phyloP scores from a whole-genome alignment of 2,888 invertebrate genomes.

The Caenorhabditis sp. region DNA sequence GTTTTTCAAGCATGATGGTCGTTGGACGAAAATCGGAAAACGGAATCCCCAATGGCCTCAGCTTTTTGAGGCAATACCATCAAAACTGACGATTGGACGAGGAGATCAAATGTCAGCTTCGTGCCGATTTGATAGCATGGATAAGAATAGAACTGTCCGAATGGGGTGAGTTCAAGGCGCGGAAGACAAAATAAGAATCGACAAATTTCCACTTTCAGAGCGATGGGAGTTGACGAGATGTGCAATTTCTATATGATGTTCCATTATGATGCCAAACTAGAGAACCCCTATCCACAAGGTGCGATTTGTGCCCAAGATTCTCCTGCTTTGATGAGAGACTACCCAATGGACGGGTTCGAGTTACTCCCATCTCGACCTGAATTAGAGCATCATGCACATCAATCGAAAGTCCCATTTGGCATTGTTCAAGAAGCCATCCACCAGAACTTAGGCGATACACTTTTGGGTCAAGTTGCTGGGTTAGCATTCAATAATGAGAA shows the following conservation, averaged over 20 bases:
- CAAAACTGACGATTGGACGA: constrained; percentile 84
- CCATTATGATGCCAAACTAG: constrained; percentile 83
- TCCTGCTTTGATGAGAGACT: constrained; percentile 65
- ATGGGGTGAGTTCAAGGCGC: constrained; percentile 84
- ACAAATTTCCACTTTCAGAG: constrained; percentile 77
- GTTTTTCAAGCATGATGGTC: constrained; percentile 83
- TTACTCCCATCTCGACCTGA: constrained; percentile 79
- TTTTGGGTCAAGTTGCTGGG: constrained; percentile 88
- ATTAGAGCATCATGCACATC: constrained; percentile 84
- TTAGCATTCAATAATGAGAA: constrained; percentile 90
- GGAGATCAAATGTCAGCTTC: constrained; percentile 85
- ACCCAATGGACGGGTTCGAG: constrained; percentile 74
- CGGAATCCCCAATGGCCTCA: constrained; percentile 87
- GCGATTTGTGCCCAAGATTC: constrained; percentile 72
- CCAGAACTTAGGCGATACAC: constrained; percentile 70
- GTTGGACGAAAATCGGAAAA: constrained; percentile 84
- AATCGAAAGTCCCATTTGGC: constrained; percentile 80
- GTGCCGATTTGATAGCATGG: constrained; percentile 86
- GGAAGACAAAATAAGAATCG: constrained; percentile 5
- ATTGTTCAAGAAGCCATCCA: constrained; percentile 75
- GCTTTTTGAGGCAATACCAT: constrained; percentile 86
- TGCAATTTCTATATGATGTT: constrained; percentile 86
- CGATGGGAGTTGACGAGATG: constrained; percentile 85
- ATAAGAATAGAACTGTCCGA: constrained; percentile 83
- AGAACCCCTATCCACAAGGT: constrained; percentile 83